Base-by-base conservation (phyloP, 1,140 invertebrate species). In the Saccostrea echinata region DNA sequence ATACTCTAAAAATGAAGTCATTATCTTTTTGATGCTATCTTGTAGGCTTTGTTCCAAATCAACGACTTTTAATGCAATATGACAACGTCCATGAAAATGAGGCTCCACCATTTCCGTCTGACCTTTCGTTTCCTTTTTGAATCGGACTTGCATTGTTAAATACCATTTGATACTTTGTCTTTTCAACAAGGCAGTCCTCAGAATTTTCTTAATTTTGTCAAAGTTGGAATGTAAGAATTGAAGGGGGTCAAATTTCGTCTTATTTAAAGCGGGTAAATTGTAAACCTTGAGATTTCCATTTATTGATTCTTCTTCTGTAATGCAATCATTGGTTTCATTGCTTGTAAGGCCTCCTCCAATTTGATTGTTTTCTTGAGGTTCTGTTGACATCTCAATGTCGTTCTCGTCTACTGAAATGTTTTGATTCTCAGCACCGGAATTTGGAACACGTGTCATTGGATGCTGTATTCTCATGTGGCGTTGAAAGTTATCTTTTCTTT, bases 1-100 rank as follows among this genome's bases (percentile, higher is more conserved):
- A 55, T 82, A 88, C 64, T 89, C 88, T 18, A 86, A 35, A 27
- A 84, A 85, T 52, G 85, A 89, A 27, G 51, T 85, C 9, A 33
- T 64, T 11, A 89, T 86, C 21, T 84, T 86, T 16, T 76, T 84
- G 35, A 83, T 57, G 13, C 52, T 84, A 55, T 85, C 82, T 43
- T 61, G 43, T n/a, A 84, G 43, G 35, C 3, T 27, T 35, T 81
- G 18, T 18, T 81, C 57, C 12, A 88, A 21, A 30, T 89, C 85
- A 68, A 87, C 80, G 24, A 24, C 16, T 84, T 88, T 85, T 18
- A 85, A 33, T 43, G 57, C 71, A 1, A 83, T 71, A n/a, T 88
- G 86, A 55, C 83, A 84, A 71, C 82, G 81, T 51, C 86, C 83
- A 6, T 80, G 43, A 24, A 88, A 88, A 53, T 84, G 86, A 24